These are phyloP conservation scores for Toxotes lorentzi DNA, from an alignment of 2,797 vertebrate species.

Conservation along the genomic window DNA sequence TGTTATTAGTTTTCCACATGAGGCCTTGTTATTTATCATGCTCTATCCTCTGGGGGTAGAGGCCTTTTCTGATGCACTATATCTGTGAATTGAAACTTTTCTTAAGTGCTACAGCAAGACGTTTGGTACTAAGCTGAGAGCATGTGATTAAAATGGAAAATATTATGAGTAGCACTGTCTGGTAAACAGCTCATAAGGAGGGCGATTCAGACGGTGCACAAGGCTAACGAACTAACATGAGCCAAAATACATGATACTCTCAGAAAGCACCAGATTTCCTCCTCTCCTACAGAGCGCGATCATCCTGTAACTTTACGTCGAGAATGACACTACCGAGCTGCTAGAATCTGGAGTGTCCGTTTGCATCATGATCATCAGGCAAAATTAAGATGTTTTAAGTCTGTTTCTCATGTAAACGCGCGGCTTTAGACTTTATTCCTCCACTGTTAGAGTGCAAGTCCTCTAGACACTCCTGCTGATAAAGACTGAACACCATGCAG, in stretches of 20 bases:
- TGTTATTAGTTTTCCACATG: background rate
- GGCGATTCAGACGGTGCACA: background rate
- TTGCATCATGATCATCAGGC: background rate
- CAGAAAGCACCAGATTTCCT: background rate
- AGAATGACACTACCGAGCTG: no score
- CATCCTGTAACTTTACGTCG: background rate
- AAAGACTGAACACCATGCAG: constrained; percentile 12
- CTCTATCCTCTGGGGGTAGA: background rate
- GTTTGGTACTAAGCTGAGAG: background rate
- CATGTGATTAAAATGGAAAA: background rate
- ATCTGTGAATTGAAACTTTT: constrained; percentile 31
- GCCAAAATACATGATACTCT: constrained; percentile 4
- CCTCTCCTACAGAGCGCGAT: background rate
- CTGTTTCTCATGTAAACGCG: background rate
- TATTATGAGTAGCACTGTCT: background rate
- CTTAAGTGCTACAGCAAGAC: constrained; percentile 16
- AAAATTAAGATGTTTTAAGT: constrained; percentile 6
- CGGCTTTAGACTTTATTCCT: background rate
- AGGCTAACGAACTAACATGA: constrained; percentile 6
- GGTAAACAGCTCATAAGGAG: background rate
- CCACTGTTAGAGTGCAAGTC: background rate
- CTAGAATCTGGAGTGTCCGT: constrained; percentile 2
- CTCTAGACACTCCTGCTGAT: constrained; percentile 1
- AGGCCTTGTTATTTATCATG: constrained; percentile 34
- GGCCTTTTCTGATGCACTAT: background rate